Base-by-base conservation (phyloP, 1,140 invertebrate genomes). In the Gyrodactylus salaris region DNA sequence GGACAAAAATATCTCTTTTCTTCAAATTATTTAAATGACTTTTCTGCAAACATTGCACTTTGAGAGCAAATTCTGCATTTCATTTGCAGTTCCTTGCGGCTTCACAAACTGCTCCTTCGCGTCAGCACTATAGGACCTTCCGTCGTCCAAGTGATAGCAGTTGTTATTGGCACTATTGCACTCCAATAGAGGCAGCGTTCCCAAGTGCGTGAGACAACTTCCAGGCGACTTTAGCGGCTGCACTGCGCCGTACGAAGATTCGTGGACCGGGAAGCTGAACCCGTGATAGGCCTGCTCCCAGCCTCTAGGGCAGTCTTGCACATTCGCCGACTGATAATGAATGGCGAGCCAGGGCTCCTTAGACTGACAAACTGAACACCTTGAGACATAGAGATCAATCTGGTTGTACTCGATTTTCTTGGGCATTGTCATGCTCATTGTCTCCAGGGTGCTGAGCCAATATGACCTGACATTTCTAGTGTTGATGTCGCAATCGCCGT, bases 401-500 rank as follows among this genome's bases (percentile, higher is more conserved):
- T 71, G 20, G 26, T 21, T 24, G 1, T 23, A 20, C 20, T 21
- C 21, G 19, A 24, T 23, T 19, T 23, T 23, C 2, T 21, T 20
- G 20, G 70, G 20, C 70, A 71, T 71, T 16, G 25, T 24, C 16
- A 20, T 22, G 25, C 26, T 21, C 1, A 71, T 21, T n/a, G n/a
- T n/a, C n/a, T n/a, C n/a, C n/a, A n/a, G n/a, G 1, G 70, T 71
- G 7, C 24, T 25, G 20, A 71, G 24, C 70, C 70, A 71, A 25
- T 71, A 71, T 24, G 70, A 71, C n/a, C 70, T 22, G 7, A 20
- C 21, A 71, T 71, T 71, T 71, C 70, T 71, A 23, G 26, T 71
- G n/a, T 71, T 71, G 2, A 71, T 25, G 1, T 71, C 21, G 26
- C 70, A 71, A 1, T 25, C 21, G 26, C 70, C 70, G 2, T 25